A percentile compares a stretch with the other conserved stretches of the same genome.
These are phyloP conservation scores for Vulpes ferrilata DNA, from an alignment of 2,113 vertebrate species.

Conservation along the genomic window DNA sequence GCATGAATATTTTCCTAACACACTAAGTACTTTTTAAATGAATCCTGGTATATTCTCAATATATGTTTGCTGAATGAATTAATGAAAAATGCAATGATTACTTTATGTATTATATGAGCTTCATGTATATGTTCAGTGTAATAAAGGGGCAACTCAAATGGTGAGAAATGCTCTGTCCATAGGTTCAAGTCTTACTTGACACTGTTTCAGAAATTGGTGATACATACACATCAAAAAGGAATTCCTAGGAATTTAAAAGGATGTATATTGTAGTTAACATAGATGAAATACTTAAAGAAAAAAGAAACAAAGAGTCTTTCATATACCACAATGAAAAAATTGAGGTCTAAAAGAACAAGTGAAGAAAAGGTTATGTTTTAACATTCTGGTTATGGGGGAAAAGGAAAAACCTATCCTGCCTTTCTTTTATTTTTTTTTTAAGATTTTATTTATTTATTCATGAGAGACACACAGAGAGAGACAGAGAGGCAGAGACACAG, in stretches of 20 bases:
- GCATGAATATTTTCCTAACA: background rate
- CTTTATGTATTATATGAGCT: background rate
- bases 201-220: background rate
- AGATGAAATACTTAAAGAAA: background rate
- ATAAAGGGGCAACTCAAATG: background rate
- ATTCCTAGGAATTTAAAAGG: background rate
- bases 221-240: background rate
- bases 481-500: too few species aligned
- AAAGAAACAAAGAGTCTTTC: background rate
- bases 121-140: background rate
- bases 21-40: background rate
- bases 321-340: background rate
- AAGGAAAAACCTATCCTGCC: background rate
- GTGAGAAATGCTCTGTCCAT: background rate
- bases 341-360: background rate
- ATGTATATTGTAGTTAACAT: background rate
- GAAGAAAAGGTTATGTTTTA: background rate
- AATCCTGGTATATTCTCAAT: background rate
- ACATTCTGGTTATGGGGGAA: background rate
- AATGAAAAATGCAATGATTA: background rate
- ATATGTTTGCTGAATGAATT: background rate
- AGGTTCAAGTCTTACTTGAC: background rate
- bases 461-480: too few species aligned
- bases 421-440: background rate
- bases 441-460: too few species aligned